A percentile compares a stretch with the other conserved stretches of the same genome.
Conservation (phyloP, 1,140 invertebrate species). For the Zaprionus nigranus region DNA sequence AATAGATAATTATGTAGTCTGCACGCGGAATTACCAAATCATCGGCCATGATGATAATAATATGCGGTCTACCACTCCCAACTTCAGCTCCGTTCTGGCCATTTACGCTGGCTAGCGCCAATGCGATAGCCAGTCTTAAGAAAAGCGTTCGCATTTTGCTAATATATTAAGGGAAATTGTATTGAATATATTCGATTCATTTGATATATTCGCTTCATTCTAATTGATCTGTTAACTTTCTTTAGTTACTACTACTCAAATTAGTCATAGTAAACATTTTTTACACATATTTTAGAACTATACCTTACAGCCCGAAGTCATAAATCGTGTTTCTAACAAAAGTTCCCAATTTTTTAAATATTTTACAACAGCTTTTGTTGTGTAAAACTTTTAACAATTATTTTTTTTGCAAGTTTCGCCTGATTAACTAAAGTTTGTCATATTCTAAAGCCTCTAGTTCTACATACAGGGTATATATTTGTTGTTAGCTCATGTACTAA, state of each 20-base stretch:
- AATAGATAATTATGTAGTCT: not conserved
- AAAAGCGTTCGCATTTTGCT: constrained; percentile 15
- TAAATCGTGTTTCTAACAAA: not conserved
- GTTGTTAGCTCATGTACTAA: not conserved
- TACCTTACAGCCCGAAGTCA: not conserved
- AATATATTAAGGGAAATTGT: not conserved
- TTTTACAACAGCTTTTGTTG: not conserved
- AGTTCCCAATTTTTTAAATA: not conserved
- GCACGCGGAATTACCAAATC: constrained; percentile 85
- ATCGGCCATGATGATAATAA: constrained; percentile 86
- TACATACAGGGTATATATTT: not conserved
- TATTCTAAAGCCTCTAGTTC: not conserved
- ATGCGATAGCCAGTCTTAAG: not conserved
- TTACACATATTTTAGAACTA: not conserved
- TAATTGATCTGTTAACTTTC: no score
- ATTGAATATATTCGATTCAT: not conserved
- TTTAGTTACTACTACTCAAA: not conserved
- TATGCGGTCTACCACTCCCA: constrained; percentile 17
- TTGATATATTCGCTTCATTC: no score
- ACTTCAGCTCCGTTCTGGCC: constrained; percentile 1
- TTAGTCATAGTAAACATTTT: not conserved
- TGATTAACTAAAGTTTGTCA: not conserved
- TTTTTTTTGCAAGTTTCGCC: not conserved
- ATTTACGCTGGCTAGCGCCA: not conserved
- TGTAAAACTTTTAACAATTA: not conserved